A percentile compares a stretch with the other conserved stretches of the same genome.
Conservation (phyloP, 1,140 invertebrate species). For the Nebria ingens region DNA sequence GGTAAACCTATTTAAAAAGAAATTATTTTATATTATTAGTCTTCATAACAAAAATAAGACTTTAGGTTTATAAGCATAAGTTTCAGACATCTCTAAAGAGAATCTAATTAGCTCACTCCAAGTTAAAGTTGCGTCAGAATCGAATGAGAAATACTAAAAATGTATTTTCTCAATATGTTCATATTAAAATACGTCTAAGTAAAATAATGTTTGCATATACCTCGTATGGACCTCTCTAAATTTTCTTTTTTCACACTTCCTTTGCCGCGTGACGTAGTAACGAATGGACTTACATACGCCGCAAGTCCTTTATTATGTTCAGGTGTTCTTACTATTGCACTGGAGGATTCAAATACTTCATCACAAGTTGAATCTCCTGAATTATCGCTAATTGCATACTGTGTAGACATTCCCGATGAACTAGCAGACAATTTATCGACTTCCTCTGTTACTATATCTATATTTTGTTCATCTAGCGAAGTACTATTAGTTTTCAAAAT, state of each 20-base stretch:
- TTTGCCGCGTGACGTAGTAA: constrained; percentile 29
- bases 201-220: neutral
- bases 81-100: too few species aligned
- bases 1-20: neutral
- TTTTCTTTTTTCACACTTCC: constrained; percentile 23
- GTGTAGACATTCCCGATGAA: neutral
- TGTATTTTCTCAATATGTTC: too few species aligned
- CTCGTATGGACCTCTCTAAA: constrained; percentile 2
- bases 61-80: too few species aligned
- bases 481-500: neutral
- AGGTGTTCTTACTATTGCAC: constrained; percentile 6
- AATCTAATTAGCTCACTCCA: too few species aligned
- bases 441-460: neutral
- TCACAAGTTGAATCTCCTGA: neutral
- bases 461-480: neutral
- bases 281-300: constrained; percentile 29
- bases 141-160: too few species aligned
- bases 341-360: neutral
- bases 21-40: too few species aligned
- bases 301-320: neutral
- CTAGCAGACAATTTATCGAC: neutral
- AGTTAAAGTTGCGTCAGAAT: constrained; percentile 1
- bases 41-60: too few species aligned
- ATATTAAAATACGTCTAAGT: too few species aligned
- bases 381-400: neutral